These are phyloP conservation scores for Plagodis pulveraria DNA, from an alignment of 2,888 invertebrate genomes.

Conservation along the genomic window DNA sequence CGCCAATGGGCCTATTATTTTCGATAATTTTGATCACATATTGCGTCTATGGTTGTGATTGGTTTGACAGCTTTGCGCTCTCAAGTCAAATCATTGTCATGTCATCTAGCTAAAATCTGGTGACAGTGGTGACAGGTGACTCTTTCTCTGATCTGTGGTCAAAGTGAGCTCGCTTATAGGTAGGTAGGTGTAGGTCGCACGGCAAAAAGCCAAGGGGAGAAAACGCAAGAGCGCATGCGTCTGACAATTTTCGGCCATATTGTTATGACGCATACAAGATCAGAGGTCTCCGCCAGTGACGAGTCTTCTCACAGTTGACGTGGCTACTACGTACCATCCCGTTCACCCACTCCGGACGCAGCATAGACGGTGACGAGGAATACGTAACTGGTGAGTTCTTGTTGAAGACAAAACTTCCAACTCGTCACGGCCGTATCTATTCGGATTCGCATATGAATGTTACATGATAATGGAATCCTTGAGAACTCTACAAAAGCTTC, in stretches of 20 bases:
- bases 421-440: slow-evolving; percentile 80
- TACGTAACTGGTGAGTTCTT: slow-evolving; percentile 96
- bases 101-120: too few species aligned
- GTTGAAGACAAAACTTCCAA: slow-evolving; percentile 82
- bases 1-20: too few species aligned
- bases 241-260: slow-evolving; percentile 87
- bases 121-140: too few species aligned
- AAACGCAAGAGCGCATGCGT: slow-evolving; percentile 71
- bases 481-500: slow-evolving; percentile 50
- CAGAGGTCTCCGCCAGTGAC: slow-evolving; percentile 92
- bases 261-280: slow-evolving; percentile 91
- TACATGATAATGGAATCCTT: slow-evolving; percentile 53
- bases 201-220: slow-evolving; percentile 30
- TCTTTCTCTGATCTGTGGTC: slow-evolving; percentile 1
- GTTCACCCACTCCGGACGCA: slow-evolving; percentile 97
- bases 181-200: too few species aligned
- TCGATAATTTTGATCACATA: too few species aligned
- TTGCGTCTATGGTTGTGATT: too few species aligned
- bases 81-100: too few species aligned
- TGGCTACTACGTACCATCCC: slow-evolving; percentile 96
- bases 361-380: slow-evolving; percentile 97
- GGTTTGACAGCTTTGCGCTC: too few species aligned
- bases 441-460: slow-evolving; percentile 75
- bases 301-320: slow-evolving; percentile 95
- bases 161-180: not conserved